Percentiles rank a stretch among this genome's conserved stretches.
These are phyloP conservation scores for Cotesia glomerata DNA, from an alignment of 1,140 invertebrate species.

Conservation along the genomic window DNA sequence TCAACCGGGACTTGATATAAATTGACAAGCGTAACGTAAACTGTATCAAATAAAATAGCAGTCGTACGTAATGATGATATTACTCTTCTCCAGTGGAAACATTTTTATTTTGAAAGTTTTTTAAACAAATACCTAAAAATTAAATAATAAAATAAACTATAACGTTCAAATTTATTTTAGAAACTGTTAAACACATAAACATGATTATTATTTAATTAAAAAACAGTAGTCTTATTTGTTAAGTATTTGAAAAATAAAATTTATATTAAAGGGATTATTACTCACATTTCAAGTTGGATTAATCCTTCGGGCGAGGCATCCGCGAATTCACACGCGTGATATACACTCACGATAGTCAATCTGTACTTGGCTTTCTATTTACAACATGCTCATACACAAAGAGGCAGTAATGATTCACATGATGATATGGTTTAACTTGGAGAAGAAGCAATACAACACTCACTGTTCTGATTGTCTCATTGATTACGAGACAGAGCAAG, in stretches of 20 bases:
- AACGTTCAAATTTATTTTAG: background rate
- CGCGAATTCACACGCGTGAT: conserved; percentile 25
- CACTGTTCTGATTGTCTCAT: conserved; percentile 5
- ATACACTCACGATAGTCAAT: conserved; percentile 9
- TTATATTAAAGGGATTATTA: conserved; percentile 1
- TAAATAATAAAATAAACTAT: too few species aligned
- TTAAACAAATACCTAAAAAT: background rate
- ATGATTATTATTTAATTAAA: too few species aligned
- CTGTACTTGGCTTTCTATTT: conserved; percentile 22
- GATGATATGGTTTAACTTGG: background rate
- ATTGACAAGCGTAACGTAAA: conserved; percentile 8
- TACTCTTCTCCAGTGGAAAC: background rate
- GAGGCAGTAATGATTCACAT: conserved; percentile 9
- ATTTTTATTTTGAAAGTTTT: background rate
- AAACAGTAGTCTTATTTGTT: background rate
- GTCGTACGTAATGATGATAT: background rate
- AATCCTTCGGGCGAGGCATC: conserved; percentile 28
- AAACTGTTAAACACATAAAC: too few species aligned
- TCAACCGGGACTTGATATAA: background rate
- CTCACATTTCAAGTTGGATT: conserved; percentile 26
- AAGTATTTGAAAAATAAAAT: background rate
- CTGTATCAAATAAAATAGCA: conserved; percentile 12
- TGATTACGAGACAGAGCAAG: background rate
- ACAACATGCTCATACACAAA: conserved; percentile 22
- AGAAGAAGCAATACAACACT: background rate